A percentile compares a stretch with the other conserved stretches of the same genome.
phyloP scores from a whole-genome alignment of 2,113 vertebrate species.

The Cisticola juncidis region DNA sequence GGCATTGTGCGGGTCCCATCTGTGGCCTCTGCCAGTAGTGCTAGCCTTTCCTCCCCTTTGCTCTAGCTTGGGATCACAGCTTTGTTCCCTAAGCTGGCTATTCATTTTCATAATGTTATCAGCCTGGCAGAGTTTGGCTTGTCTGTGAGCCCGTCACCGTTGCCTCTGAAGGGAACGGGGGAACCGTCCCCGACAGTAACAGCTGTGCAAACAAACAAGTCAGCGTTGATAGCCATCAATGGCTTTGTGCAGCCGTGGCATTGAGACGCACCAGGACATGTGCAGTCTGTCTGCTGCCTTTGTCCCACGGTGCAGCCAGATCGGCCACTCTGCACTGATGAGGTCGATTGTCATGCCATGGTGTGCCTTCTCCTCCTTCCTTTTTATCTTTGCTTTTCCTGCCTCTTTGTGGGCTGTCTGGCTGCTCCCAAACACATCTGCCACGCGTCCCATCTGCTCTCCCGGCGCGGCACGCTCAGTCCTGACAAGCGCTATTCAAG shows the following conservation, averaged over 20 bases:
- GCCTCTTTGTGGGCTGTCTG: neutral
- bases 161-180: neutral
- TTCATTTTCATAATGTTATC: neutral
- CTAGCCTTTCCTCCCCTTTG: neutral
- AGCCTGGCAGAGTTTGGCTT: neutral
- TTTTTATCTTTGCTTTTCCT: neutral
- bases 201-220: constrained; percentile 39
- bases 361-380: neutral
- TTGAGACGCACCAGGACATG: neutral
- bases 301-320: neutral
- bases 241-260: neutral
- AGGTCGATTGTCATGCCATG: neutral
- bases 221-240: neutral
- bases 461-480: accelerated
- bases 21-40: neutral
- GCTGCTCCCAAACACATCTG: constrained; percentile 17
- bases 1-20: constrained; percentile 19
- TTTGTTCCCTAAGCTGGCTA: neutral
- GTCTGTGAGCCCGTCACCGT: neutral
- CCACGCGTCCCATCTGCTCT: neutral
- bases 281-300: constrained; percentile 29
- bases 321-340: neutral
- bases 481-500: neutral
- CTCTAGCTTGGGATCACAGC: neutral
- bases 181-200: neutral